Conservation (phyloP, 2,888 invertebrate species). For the Euspilapteryx auroguttella region DNA sequence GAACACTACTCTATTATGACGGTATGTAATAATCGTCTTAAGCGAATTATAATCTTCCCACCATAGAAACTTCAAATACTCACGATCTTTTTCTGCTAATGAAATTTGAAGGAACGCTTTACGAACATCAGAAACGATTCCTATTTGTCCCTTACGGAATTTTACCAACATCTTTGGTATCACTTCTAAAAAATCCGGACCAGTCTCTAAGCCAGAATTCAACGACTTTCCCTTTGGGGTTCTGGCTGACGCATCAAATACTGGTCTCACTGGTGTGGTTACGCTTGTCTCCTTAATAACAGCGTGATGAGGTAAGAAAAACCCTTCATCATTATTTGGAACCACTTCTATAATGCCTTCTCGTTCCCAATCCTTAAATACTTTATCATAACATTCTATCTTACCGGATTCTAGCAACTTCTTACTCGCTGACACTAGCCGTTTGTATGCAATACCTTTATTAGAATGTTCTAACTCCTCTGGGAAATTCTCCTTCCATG, state of each 20-base stretch:
- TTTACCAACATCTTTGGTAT: conserved; percentile 9
- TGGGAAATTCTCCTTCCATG: neutral
- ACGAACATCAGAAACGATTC: conserved; percentile 13
- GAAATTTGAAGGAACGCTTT: conserved; percentile 17
- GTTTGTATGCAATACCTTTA: neutral
- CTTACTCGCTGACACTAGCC: conserved; percentile 3
- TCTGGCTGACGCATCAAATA: conserved; percentile 14
- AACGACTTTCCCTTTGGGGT: conserved; percentile 11
- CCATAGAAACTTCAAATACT: conserved; percentile 6
- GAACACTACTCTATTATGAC: conserved; percentile 4
- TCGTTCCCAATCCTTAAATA: conserved; percentile 4
- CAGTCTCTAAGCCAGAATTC: conserved; percentile 15
- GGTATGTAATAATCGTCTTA: neutral
- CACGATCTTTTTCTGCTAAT: conserved; percentile 11
- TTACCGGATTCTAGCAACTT: neutral
- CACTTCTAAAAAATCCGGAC: conserved; percentile 13
- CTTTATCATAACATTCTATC: conserved; percentile 3
- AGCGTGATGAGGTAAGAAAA: conserved; percentile 13
- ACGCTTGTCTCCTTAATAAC: conserved; percentile 11
- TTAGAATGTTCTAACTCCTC: neutral
- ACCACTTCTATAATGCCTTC: conserved; percentile 4
- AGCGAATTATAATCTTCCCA: neutral
- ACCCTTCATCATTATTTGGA: conserved; percentile 1
- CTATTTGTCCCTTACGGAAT: conserved; percentile 10
- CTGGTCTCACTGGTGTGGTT: conserved; percentile 14